phyloP scores from a whole-genome alignment of 2,888 invertebrate species.

The Brassicogethes aeneus region DNA sequence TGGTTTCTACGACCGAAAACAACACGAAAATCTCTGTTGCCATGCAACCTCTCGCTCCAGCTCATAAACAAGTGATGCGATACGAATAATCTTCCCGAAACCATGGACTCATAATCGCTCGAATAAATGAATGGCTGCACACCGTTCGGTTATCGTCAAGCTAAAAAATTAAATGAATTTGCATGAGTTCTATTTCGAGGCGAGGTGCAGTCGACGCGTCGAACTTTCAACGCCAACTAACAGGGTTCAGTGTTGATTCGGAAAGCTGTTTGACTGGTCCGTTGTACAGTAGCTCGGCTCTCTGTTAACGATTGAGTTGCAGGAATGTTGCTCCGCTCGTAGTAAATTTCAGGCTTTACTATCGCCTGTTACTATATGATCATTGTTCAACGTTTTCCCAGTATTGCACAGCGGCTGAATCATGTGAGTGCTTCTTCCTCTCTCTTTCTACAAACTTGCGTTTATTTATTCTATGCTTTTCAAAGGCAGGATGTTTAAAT shows the following conservation, averaged over 20 bases:
- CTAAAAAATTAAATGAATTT: slow-evolving; percentile 24
- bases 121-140: no score
- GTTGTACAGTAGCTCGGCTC: slow-evolving; percentile 25
- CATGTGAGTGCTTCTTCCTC: slow-evolving; percentile 1
- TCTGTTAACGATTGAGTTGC: slow-evolving; percentile 27
- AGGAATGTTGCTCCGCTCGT: slow-evolving; percentile 25
- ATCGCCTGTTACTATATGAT: slow-evolving; percentile 20
- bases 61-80: no score
- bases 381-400: slow-evolving; percentile 11
- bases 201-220: slow-evolving; percentile 15
- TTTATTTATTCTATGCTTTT: no score
- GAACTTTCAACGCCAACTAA: slow-evolving; percentile 10
- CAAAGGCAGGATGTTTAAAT: no score
- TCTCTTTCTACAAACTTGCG: no score
- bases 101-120: no score
- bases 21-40: slow-evolving; percentile 35
- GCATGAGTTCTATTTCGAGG: slow-evolving; percentile 27
- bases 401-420: background rate
- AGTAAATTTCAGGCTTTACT: slow-evolving; percentile 24
- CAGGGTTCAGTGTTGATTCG: slow-evolving; percentile 14
- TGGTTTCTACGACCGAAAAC: slow-evolving; percentile 25
- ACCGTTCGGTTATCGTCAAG: no score
- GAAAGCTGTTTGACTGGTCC: slow-evolving; percentile 13
- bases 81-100: no score
- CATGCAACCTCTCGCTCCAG: slow-evolving; percentile 21